These are phyloP conservation scores for Eonycteris spelaea DNA, from an alignment of 2,113 vertebrate species.

Conservation along the genomic window DNA sequence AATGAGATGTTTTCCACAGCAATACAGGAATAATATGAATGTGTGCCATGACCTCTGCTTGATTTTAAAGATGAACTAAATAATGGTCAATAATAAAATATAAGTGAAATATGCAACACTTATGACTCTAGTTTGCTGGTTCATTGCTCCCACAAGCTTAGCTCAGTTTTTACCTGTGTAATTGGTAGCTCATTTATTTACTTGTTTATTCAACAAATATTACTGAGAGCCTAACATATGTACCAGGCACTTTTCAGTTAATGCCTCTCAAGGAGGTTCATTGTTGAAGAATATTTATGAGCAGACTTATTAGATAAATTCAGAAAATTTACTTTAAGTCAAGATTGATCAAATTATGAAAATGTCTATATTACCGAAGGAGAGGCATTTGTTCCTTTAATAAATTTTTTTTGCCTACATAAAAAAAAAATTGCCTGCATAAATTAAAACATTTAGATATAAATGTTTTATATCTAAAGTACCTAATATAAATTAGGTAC, in stretches of 20 bases:
- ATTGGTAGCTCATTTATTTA: not conserved
- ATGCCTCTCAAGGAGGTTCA: not conserved
- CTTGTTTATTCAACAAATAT: not conserved
- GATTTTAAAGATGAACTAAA: not conserved
- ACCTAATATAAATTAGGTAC: not conserved
- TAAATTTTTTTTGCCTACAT: too few species aligned
- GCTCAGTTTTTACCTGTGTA: not conserved
- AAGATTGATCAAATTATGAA: not conserved
- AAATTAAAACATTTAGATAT: too few species aligned
- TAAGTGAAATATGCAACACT: not conserved
- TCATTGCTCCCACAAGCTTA: not conserved
- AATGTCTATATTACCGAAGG: not conserved
- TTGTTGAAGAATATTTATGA: not conserved
- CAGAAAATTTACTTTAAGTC: not conserved
- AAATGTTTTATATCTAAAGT: too few species aligned
- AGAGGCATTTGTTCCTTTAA: not conserved
- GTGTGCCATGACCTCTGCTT: not conserved
- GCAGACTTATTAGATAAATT: not conserved
- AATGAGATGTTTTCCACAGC: not conserved
- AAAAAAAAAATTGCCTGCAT: too few species aligned
- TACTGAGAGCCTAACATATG: not conserved
- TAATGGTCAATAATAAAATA: not conserved
- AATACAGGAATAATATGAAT: not conserved
- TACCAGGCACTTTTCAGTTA: not conserved
- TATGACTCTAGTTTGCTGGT: not conserved